Evolutionary conservation across 2,888 invertebrate species (phyloP).

Genomic region (Leptopilina drosophilae): DNA sequence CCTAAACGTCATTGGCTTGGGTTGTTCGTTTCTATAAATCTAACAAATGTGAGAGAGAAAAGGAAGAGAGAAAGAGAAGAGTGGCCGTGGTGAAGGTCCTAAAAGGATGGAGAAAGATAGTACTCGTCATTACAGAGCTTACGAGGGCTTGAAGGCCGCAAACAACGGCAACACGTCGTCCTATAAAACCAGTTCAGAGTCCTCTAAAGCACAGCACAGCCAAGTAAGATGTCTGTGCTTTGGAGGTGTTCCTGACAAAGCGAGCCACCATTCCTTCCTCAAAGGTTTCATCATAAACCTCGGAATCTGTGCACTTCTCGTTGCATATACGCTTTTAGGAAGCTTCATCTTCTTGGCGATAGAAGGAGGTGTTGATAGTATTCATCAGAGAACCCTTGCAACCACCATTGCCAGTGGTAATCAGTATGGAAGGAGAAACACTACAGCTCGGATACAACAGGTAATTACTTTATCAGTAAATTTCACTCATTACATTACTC

Average conservation of each 20-base stretch:
- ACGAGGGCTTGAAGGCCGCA: constrained; percentile 75
- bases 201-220: constrained; percentile 62
- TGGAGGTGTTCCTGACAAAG: constrained; percentile 74
- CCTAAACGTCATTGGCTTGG: constrained; percentile 22
- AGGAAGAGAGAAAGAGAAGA: constrained; percentile 4
- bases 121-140: constrained; percentile 72
- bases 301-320: constrained; percentile 88
- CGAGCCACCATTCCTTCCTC: constrained; percentile 79
- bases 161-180: constrained; percentile 75
- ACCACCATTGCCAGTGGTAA: constrained; percentile 76
- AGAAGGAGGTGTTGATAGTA: constrained; percentile 83
- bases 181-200: constrained; percentile 59
- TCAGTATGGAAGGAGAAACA: constrained; percentile 67
- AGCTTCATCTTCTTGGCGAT: constrained; percentile 92
- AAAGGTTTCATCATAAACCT: constrained; percentile 89
- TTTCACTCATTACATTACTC: too few species aligned
- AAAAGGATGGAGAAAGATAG: constrained; percentile 73
- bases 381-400: constrained; percentile 80
- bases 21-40: constrained; percentile 15
- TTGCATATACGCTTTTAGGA: constrained; percentile 88
- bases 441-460: constrained; percentile 74
- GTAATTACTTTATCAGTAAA: constrained; percentile 60
- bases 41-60: constrained; percentile 20
- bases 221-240: constrained; percentile 74
- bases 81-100: not conserved